phyloP scores from a whole-genome alignment of 2,113 vertebrate species.

The Gasterosteus nipponicus region DNA sequence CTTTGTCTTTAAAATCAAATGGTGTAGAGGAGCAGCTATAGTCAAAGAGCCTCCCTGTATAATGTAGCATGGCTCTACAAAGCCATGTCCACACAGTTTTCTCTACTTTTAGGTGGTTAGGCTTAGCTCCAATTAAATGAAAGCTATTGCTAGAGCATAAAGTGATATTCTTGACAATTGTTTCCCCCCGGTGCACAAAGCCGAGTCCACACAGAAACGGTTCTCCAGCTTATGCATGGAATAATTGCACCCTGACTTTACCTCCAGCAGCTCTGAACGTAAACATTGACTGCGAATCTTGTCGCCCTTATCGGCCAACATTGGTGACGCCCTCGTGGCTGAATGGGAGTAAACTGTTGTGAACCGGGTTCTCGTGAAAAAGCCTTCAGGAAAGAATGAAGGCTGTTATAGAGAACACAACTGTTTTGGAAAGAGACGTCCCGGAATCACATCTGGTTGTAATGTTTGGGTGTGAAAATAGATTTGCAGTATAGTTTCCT shows the following conservation, averaged over 20 bases:
- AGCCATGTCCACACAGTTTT: background rate
- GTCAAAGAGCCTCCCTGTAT: slow-evolving; percentile 23
- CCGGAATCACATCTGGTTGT: background rate
- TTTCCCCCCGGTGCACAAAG: background rate
- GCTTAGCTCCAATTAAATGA: background rate
- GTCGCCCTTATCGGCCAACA: background rate
- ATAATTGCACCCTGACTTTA: background rate
- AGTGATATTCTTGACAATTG: background rate
- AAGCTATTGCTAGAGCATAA: background rate
- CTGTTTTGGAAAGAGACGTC: background rate
- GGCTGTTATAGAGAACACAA: background rate
- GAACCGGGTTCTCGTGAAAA: background rate
- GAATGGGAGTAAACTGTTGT: background rate
- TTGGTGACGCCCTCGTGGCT: background rate
- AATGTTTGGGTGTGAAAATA: background rate
- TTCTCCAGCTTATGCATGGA: background rate
- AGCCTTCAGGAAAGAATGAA: background rate
- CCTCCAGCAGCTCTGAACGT: slow-evolving; percentile 19
- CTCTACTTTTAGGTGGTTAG: background rate
- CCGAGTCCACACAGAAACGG: background rate
- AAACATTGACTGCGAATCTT: background rate
- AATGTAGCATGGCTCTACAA: slow-evolving; percentile 8
- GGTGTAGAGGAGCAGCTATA: slow-evolving; percentile 47
- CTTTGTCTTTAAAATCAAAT: slow-evolving; percentile 68
- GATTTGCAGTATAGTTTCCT: background rate